These are phyloP conservation scores for Pseudochaenichthys georgianus DNA, from an alignment of 2,797 vertebrate genomes.

Conservation along the genomic window DNA sequence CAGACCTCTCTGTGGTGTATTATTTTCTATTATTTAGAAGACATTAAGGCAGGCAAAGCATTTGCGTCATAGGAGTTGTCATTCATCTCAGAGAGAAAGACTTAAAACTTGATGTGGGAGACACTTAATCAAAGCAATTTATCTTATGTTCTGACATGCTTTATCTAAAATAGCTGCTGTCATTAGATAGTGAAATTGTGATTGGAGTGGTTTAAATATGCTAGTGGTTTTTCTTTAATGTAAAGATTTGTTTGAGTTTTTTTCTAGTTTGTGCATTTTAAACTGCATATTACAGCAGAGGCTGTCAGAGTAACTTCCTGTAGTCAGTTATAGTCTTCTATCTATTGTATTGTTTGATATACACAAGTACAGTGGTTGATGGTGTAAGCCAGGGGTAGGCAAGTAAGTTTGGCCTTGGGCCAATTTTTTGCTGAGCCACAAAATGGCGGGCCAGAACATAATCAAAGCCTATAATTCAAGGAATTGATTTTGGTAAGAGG, in stretches of 20 bases:
- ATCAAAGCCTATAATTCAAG: no score
- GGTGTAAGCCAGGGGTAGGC: conserved; percentile 1
- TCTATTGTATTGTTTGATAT: conserved; percentile 27
- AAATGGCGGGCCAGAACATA: no score
- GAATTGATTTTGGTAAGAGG: no score
- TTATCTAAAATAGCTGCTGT: conserved; percentile 10
- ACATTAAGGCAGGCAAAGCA: conserved; percentile 31
- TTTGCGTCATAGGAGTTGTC: conserved; percentile 36
- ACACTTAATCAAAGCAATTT: conserved; percentile 19
- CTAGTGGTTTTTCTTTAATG: background rate
- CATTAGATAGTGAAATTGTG: conserved; percentile 5
- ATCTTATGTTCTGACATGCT: background rate
- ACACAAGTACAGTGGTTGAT: conserved; percentile 29
- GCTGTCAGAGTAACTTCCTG: background rate
- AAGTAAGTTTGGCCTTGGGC: no score
- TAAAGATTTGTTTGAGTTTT: background rate
- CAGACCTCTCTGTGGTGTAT: conserved; percentile 9
- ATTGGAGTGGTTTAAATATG: conserved; percentile 20
- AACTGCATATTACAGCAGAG: background rate
- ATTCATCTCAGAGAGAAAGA: conserved; percentile 28
- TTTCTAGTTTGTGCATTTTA: background rate
- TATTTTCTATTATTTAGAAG: conserved; percentile 13
- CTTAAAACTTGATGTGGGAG: conserved; percentile 10
- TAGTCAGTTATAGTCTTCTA: background rate
- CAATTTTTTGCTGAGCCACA: no score